These are phyloP conservation scores for Telmatochromis brichardi DNA, from an alignment of 2,113 vertebrate species.

Conservation along the genomic window DNA sequence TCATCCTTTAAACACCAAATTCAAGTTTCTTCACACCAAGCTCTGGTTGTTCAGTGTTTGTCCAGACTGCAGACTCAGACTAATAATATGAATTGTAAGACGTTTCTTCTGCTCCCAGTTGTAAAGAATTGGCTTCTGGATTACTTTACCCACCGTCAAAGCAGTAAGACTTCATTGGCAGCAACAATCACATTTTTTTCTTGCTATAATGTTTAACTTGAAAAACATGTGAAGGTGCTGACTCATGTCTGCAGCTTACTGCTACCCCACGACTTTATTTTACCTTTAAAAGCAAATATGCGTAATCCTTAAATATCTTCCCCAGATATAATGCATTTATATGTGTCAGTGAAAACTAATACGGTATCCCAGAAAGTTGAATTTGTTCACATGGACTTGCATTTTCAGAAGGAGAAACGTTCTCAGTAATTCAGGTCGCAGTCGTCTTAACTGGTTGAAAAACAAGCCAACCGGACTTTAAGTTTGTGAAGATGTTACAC, in stretches of 20 bases:
- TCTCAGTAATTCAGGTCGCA: not conserved
- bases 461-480: fast-evolving
- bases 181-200: not conserved
- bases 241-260: not conserved
- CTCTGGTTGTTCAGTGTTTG: not conserved
- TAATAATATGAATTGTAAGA: not conserved
- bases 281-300: not conserved
- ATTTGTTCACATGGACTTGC: not conserved
- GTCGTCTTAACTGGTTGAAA: not conserved
- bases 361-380: not conserved
- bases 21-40: not conserved
- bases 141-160: not conserved
- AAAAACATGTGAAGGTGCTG: not conserved
- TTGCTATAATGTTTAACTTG: not conserved
- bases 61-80: not conserved
- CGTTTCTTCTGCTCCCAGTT: not conserved
- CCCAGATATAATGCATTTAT: not conserved
- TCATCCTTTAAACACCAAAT: not conserved
- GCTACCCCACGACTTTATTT: fast-evolving
- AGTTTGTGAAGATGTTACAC: not conserved
- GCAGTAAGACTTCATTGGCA: not conserved
- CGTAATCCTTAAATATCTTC: not conserved
- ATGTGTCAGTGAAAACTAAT: not conserved
- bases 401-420: not conserved
- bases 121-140: not conserved